Base-by-base conservation (phyloP, 2,113 vertebrate species). In the Polypterus senegalus region DNA sequence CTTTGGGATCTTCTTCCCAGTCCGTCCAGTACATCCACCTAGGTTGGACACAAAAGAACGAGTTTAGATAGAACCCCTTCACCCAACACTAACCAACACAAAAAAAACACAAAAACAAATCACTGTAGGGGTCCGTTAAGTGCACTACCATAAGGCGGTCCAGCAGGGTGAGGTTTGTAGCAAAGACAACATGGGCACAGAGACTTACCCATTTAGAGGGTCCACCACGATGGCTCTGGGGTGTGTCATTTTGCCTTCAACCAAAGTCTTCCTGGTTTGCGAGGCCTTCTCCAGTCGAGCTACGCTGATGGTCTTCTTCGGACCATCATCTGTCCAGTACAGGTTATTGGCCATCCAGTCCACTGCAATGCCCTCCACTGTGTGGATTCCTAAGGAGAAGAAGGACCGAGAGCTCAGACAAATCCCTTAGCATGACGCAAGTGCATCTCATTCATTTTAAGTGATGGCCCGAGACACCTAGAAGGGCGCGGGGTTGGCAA, bases 11-110 rank as follows among this genome's bases (percentile, higher is more conserved):
- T 66, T 98, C 95, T 70, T 97, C 94, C 95, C 95, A 98, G 83
- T 98, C 95, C 0, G 94, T 97, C 94, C 95, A 98, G 77, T 98
- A 98, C 92, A 98, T 95, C 95, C 93, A 97, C 65, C 95, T 98
- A 76, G 57, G 60, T 66, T 27, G 27, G 27, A 27, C 27, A 27
- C 27, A 27, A 27, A 27, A 27, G 27, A 27, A 27, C 27, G 27
- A 27, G 27, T 27, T 27, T 27, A 27, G 27, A 27, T 27, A 27
- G 27, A 27, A 27, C 27, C 27, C 27, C 27, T 27, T 27, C 27
- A 27, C 27, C 27, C 27, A 27, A 27, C 27, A 27, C 27, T 27
- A 27, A 27, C 27, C 27, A 27, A 27, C 27, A 1, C 27, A 27
- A 27, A 27, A 27, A 27, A 27, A 27, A 27, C 2, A n/a, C n/a